Evolutionary conservation across 1,140 invertebrate species (phyloP), one percentile per base, ranked within the genome.

Genomic region (Prorops nasuta): DNA sequence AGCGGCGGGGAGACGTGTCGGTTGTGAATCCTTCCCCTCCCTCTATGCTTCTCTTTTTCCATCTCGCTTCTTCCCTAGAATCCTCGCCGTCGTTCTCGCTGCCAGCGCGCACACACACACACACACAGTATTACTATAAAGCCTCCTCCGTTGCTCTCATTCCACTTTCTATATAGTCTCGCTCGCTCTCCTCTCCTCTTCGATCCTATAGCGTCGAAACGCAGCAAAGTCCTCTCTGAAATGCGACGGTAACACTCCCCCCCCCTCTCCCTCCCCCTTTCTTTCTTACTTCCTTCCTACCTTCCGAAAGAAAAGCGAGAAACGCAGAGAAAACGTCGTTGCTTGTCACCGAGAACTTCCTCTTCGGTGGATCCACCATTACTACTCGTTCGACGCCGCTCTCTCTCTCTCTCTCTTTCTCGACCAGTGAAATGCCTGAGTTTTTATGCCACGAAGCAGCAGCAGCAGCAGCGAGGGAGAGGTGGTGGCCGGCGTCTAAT

Each of bases 1-100:
- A 68, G 62, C 61, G n/a, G n/a, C 61, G 63, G 67, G 71, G 69
- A 70, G 65, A 68, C 69, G 65, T 65, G 68, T 66, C 67, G 69
- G 58, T 44, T 58, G 56, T 60, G 57, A 41, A 61, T 61, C 52
- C 49, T 52, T 44, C 58, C 45, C 46, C 36, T 50, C 41, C 50
- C 45, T 19, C 34, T 6, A 37, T 6, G 7, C 6, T 3, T 6
- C 6, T 40, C 38, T 22, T 17, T 6, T 17, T 40, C 28, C 43
- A 9, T 28, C 39, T 51, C 22, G 17, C 42, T 24, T n/a, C 48
- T 35, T 21, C 48, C 31, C 12, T n/a, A n/a, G n/a, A n/a, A n/a
- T 34, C 41, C 34, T 28, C 31, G 28, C 21, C 42, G 8, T 3
- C 8, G 20, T 20, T 21, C 21, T 36, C 31, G 21, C 36, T 24